These are phyloP conservation scores for Ariolimax columbianus DNA, from an alignment of 2,888 invertebrate genomes.

Conservation along the genomic window DNA sequence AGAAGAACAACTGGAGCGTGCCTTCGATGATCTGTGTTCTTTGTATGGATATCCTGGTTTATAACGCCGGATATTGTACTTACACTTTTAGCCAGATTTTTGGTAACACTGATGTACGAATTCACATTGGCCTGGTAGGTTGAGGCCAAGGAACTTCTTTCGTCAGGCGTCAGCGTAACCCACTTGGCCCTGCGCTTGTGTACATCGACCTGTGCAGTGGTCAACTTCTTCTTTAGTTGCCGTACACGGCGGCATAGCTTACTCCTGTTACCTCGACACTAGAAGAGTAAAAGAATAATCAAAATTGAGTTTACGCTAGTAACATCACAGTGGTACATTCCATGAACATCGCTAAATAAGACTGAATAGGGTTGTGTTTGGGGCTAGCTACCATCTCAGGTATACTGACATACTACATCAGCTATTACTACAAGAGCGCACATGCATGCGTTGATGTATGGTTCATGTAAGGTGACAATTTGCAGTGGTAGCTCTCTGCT, in stretches of 20 bases:
- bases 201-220: constrained; percentile 44
- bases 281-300: neutral
- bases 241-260: constrained; percentile 52
- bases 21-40: too few species aligned
- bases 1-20: too few species aligned
- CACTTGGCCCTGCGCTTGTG: constrained; percentile 53
- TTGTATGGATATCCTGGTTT: too few species aligned
- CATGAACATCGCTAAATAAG: too few species aligned
- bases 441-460: too few species aligned
- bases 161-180: constrained; percentile 48
- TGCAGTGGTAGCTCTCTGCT: too few species aligned
- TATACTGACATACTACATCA: too few species aligned
- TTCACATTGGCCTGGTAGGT: constrained; percentile 47
- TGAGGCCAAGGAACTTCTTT: constrained; percentile 48
- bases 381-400: too few species aligned
- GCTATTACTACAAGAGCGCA: too few species aligned
- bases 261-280: constrained; percentile 50
- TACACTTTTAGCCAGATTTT: constrained; percentile 39
- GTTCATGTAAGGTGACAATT: too few species aligned
- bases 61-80: constrained; percentile 20
- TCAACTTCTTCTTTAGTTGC: constrained; percentile 51
- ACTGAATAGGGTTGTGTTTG: too few species aligned
- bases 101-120: constrained; percentile 50
- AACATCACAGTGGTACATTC: too few species aligned
- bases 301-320: neutral